Percentiles rank a stretch among this genome's conserved stretches.
Evolutionary conservation across 2,113 vertebrate species (phyloP).

Genomic region (Corythornis vintsioides): DNA sequence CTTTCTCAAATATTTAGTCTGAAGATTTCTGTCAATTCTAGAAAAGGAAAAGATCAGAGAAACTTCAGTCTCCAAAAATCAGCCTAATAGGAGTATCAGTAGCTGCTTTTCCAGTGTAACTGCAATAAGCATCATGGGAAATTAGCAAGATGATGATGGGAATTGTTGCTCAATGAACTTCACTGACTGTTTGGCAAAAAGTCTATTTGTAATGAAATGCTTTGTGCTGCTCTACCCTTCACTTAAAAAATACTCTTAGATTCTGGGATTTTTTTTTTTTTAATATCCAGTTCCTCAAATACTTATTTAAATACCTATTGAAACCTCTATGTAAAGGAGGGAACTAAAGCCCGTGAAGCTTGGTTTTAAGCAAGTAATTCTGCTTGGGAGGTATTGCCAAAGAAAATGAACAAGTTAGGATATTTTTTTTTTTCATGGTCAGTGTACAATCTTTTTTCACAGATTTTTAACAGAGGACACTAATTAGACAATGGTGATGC

Average conservation of each 20-base stretch:
- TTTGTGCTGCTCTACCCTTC: background rate
- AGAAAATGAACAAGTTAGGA: background rate
- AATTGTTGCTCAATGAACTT: background rate
- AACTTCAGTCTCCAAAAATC: background rate
- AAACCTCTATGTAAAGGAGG: background rate
- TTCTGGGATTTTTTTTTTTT: background rate
- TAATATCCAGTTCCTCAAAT: background rate
- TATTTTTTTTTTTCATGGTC: background rate
- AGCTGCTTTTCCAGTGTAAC: background rate
- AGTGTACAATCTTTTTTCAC: background rate
- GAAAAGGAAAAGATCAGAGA: background rate
- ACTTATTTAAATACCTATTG: background rate
- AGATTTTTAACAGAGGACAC: background rate
- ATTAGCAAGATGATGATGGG: background rate
- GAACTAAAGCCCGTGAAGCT: background rate
- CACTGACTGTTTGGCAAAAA: background rate
- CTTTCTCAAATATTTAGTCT: background rate
- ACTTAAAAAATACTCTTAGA: background rate
- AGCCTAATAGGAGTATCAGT: slow-evolving; percentile 7
- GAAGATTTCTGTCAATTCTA: background rate
- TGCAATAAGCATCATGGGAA: background rate
- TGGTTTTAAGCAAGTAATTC: background rate
- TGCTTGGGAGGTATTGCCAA: background rate
- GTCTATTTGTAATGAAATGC: background rate
- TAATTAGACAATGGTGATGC: background rate